These are phyloP conservation scores for Anas acuta DNA, from an alignment of 2,797 vertebrate species.

Conservation along the genomic window DNA sequence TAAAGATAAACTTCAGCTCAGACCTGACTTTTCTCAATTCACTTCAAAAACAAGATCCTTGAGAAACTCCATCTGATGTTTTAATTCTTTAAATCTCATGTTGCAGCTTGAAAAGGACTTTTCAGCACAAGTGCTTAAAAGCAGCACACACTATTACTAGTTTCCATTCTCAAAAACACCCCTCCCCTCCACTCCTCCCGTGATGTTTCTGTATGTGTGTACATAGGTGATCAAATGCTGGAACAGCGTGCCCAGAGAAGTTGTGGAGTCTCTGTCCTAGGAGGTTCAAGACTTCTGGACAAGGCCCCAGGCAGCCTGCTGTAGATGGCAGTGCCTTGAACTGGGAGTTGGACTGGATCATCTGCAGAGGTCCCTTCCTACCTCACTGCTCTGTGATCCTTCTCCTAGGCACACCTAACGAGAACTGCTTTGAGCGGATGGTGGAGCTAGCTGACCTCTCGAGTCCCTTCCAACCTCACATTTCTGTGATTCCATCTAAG, in stretches of 20 bases:
- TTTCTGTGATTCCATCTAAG: neutral
- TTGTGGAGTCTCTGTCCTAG: neutral
- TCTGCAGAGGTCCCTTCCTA: neutral
- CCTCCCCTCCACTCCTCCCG: neutral
- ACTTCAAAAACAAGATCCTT: neutral
- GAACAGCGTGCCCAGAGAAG: neutral
- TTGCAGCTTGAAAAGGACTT: neutral
- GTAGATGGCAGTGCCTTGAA: neutral
- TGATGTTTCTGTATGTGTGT: accelerated
- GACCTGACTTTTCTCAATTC: accelerated
- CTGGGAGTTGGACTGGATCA: neutral
- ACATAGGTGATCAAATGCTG: neutral
- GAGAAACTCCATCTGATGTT: neutral
- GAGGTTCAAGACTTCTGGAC: neutral
- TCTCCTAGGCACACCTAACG: neutral
- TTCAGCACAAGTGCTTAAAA: neutral
- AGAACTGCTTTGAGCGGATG: neutral
- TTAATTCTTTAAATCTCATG: neutral
- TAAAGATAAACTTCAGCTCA: neutral
- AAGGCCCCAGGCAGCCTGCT: neutral
- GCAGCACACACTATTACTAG: neutral
- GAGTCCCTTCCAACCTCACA: neutral
- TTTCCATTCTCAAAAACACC: neutral
- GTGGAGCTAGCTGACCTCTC: neutral
- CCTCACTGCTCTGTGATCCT: neutral